Evolutionary conservation across 2,888 invertebrate species (phyloP), one percentile per base, ranked within the genome.

Genomic region (Ennomos quercinarius): DNA sequence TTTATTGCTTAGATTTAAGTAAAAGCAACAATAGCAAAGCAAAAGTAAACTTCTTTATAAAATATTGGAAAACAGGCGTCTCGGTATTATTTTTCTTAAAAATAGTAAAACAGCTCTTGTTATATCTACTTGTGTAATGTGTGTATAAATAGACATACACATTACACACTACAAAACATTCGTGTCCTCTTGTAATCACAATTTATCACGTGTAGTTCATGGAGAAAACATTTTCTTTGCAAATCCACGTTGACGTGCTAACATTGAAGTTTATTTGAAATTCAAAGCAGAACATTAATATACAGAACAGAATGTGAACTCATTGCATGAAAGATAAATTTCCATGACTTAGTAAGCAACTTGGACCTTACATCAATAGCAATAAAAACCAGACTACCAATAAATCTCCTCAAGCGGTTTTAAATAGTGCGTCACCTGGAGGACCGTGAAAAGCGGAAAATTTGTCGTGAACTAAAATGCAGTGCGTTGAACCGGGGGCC

Each of bases 371-470:
- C 44, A 36, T n/a, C 36, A 17, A 6, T 27, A 34, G 61, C 38
- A 56, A 57, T 65, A 60, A 61, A 73, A 70, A 60, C 61, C 64
- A 66, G 66, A 66, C 63, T 64, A 58, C n/a, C 11, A n/a, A 11
- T 11, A 45, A 4, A 27, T 27, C 49, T 40, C 36, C 51, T 44
- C 43, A 57, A 61, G 59, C 61, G 60, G 66, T 68, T 65, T 69
- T 56, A 68, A 65, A 69, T 64, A 68, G 70, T 67, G 49, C 59
- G 67, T 60, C 74, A 68, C 67, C 72, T 75, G 73, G 69, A 73
- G 76, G 78, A 72, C 76, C 71, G 75, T 81, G 82, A 78, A 87
- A 89, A 88, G 83, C 74, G 83, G 87, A 85, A 88, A 89, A 87
- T 83, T 78, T 70, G 70, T 68, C 68, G 74, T 72, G 77, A 80